Evolutionary conservation across 2,888 invertebrate genomes (phyloP).

Genomic region (Megalurothrips usitatus): DNA sequence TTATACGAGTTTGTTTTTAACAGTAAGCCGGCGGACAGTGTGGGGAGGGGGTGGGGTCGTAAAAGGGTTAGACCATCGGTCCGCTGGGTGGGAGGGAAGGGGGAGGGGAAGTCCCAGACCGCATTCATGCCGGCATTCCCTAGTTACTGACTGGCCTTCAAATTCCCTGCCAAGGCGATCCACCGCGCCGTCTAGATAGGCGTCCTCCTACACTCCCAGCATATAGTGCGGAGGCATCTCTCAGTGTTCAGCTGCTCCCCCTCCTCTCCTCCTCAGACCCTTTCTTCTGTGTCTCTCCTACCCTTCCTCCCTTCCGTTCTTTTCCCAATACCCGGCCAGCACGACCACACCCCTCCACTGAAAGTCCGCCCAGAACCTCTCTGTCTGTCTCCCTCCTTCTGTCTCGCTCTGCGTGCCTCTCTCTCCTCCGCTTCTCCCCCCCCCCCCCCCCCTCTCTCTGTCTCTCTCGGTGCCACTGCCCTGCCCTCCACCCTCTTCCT

Average conservation of each 20-base stretch:
- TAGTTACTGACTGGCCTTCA: conserved; percentile 20
- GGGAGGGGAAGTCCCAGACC: not conserved
- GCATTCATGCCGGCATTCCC: conserved; percentile 9
- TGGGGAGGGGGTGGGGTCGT: not conserved
- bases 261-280: not conserved
- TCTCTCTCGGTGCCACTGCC: too few relatives aligned
- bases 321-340: not conserved
- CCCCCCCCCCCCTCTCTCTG: not conserved
- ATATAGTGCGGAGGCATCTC: too few relatives aligned
- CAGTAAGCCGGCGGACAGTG: not conserved
- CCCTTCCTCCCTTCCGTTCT: not conserved
- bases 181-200: too few relatives aligned
- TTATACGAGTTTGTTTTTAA: too few relatives aligned
- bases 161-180: not conserved
- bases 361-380: not conserved
- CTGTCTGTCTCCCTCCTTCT: not conserved
- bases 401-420: not conserved
- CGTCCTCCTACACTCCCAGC: too few relatives aligned
- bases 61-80: not conserved
- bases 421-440: not conserved
- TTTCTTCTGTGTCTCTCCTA: not conserved
- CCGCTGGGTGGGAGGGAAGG: not conserved
- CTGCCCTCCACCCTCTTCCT: not conserved
- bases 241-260: not conserved
- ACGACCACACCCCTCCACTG: too few relatives aligned